These are phyloP conservation scores for Xiphophorus couchianus DNA, from an alignment of 2,113 vertebrate species.

Conservation along the genomic window DNA sequence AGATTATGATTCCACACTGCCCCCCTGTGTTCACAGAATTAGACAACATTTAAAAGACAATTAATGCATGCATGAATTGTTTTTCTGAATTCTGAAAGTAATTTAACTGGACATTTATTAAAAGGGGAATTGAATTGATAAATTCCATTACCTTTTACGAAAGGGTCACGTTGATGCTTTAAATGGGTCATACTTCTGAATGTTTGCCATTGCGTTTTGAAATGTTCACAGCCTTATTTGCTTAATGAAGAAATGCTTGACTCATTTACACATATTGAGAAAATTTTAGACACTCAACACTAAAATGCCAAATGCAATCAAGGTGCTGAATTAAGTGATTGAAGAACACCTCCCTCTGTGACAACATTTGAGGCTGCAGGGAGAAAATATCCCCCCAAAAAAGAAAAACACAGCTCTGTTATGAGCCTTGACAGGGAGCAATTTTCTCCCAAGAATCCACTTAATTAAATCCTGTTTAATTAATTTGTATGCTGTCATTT, in stretches of 20 bases:
- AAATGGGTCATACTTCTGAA: slow-evolving; percentile 7
- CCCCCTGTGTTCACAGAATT: slow-evolving; percentile 71
- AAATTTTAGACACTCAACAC: slow-evolving; percentile 38
- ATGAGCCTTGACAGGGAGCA: slow-evolving; percentile 32
- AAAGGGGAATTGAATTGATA: not conserved
- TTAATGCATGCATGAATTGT: not conserved
- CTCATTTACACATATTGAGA: slow-evolving; percentile 55
- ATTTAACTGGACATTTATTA: not conserved
- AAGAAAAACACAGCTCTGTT: slow-evolving; percentile 20
- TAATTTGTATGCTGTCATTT: slow-evolving; percentile 50
- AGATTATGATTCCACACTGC: slow-evolving; percentile 72
- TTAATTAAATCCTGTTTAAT: slow-evolving; percentile 60
- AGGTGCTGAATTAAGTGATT: slow-evolving; percentile 55
- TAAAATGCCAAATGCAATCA: slow-evolving; percentile 75
- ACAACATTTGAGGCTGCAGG: slow-evolving; percentile 64
- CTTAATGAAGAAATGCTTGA: slow-evolving; percentile 51
- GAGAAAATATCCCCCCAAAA: slow-evolving; percentile 22
- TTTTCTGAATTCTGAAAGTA: not conserved
- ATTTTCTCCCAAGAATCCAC: slow-evolving; percentile 55
- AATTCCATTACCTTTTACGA: not conserved
- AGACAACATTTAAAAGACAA: slow-evolving; percentile 3
- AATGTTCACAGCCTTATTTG: slow-evolving; percentile 41
- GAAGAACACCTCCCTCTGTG: slow-evolving; percentile 66
- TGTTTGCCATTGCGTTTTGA: slow-evolving; percentile 28
- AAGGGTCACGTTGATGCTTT: not conserved